Conservation (phyloP, 2,888 invertebrate genomes). For the Noctua janthina region DNA sequence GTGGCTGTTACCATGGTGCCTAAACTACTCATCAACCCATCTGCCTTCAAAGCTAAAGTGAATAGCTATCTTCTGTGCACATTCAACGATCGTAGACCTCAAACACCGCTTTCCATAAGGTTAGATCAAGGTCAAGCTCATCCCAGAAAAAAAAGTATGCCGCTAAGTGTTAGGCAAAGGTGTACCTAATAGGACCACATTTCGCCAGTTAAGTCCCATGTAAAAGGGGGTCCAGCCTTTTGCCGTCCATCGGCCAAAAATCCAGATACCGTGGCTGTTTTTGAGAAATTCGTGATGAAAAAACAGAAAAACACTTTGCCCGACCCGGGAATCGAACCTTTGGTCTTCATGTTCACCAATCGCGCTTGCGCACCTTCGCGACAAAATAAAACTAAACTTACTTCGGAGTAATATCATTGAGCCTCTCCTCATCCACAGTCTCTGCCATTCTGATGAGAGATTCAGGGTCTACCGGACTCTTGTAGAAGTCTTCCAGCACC, state of each 20-base stretch:
- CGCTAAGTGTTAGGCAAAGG: background rate
- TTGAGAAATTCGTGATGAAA: background rate
- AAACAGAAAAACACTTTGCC: background rate
- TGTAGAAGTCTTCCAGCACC: slow-evolving; percentile 45
- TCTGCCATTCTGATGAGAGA: slow-evolving; percentile 34
- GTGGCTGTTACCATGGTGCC: background rate
- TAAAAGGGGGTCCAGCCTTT: background rate
- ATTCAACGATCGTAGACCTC: background rate
- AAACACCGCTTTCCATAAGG: background rate
- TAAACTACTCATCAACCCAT: background rate
- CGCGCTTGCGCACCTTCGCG: background rate
- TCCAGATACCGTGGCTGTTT: background rate
- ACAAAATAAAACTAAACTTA: slow-evolving; percentile 11
- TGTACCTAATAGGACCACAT: background rate
- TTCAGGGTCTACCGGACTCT: slow-evolving; percentile 37
- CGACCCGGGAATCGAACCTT: background rate
- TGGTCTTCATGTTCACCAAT: background rate
- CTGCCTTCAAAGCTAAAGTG: background rate
- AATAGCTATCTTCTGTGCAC: background rate
- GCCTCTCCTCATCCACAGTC: slow-evolving; percentile 13
- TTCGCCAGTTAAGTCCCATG: too few species aligned
- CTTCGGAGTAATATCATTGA: slow-evolving; percentile 32
- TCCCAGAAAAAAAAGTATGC: background rate
- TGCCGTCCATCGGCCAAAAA: background rate
- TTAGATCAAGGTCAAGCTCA: background rate